Evolutionary conservation across 2,113 vertebrate species (phyloP), one percentile per base, ranked within the genome.

Genomic region (Channa maculata): DNA sequence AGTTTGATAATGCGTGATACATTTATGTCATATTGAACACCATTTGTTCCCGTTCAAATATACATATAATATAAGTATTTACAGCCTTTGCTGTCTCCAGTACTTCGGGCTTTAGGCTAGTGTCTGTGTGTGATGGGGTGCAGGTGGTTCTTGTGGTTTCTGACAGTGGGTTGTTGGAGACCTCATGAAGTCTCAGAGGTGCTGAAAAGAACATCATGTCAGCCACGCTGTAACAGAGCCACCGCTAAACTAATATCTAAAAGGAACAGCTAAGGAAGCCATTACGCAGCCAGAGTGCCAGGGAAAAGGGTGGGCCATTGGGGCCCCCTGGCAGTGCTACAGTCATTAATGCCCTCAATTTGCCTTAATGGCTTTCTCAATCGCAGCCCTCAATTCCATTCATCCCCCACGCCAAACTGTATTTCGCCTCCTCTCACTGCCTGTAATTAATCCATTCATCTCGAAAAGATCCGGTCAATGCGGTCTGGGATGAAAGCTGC

Each of bases 381-480:
- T 91, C 88, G 80, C 69, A 80, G 78, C 79, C 77, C 87, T 87
- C 83, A 53, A 84, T 88, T 83, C 73, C 84, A 86, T 89, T 65
- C 87, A 62, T 74, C 79, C 88, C 24, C 79, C 73, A 83, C 34
- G 82, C 82, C 80, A 86, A 75, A 89, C 89, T 89, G 88, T 86
- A 91, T 85, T 91, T 84, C 75, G 80, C 85, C 73, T 79, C 83
- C 89, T 88, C 86, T 92, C 90, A 79, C 80, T 80, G 91, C 65
- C 85, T 85, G 89, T 94, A 93, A 95, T 95, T 93, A 94, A 94
- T 95, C 93, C 92, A 95, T 95, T 93, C 92, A 93, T 94, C 93
- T 94, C 88, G 51, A 85, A 91, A 81, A 92, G 88, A 91, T 87
- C 71, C 68, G 88, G 93, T 93, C 93, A 93, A 91, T 91, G 91